Conservation (phyloP, 2,888 invertebrate genomes). For the Cerastis rubricosa region DNA sequence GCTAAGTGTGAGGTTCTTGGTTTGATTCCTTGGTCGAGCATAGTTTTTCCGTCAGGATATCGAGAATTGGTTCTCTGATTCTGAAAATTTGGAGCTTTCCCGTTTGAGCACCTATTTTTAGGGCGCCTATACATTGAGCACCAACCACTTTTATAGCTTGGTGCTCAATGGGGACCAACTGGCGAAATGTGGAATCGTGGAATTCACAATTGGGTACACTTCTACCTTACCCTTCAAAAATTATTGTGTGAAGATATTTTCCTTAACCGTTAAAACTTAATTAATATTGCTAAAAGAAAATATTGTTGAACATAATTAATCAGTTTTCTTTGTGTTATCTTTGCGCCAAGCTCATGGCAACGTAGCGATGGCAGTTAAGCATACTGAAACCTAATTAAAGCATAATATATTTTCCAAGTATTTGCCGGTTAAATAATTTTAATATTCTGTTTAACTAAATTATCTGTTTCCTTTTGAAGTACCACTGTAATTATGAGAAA, state of each 20-base stretch:
- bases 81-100: too few species aligned
- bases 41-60: neutral
- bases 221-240: neutral
- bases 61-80: too few species aligned
- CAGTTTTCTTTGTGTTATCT: conserved; percentile 17
- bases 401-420: conserved; percentile 20
- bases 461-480: neutral
- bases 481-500: conserved; percentile 14
- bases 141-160: too few species aligned
- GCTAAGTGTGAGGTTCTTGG: neutral
- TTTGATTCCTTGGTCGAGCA: neutral
- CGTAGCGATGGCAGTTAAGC: conserved; percentile 10
- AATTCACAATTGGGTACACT: too few species aligned
- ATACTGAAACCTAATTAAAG: conserved; percentile 48
- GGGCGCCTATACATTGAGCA: too few species aligned
- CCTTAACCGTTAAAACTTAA: neutral
- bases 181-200: too few species aligned
- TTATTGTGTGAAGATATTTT: neutral
- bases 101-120: too few species aligned
- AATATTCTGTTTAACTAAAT: conserved; percentile 12
- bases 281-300: conserved; percentile 19
- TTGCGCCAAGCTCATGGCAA: conserved; percentile 1
- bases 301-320: conserved; percentile 23
- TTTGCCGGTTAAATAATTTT: conserved; percentile 12
- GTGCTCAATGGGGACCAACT: too few species aligned